Evolutionary conservation across 2,888 invertebrate genomes (phyloP), one percentile per base, ranked within the genome.

Genomic region (Idaea dimidiata): DNA sequence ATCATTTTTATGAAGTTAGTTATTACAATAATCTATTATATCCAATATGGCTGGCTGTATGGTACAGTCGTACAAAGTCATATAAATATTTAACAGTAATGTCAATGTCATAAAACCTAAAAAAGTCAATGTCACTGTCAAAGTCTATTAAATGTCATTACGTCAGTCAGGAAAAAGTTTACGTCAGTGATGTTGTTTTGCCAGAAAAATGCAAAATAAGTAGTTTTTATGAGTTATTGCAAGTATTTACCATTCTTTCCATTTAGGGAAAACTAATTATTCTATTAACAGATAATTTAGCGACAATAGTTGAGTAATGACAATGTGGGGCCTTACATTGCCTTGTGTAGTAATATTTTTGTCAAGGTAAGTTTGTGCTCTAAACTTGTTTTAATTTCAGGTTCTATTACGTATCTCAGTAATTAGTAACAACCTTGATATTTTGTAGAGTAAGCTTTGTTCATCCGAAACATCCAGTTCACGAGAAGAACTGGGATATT

Each of bases 401-500:
- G 43, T 43, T 43, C 14, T 14, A 7, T 14, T 43, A 14, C 14
- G 43, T 43, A 10, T 14, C 43, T 43, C 3, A 8, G 8, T 43
- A 43, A 14, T 43, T 14, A 43, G 0, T 43, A 43, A 43, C 43
- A 43, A 43, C 43, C 43, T 43, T 43, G 43, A 43, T 43, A 43
- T 10, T 0, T 59, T 62, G 60, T 17, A 71, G 66, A 57, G 31
- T 63, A 43, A 62, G 61, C 63, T 65, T 8, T 16, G 54, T 55
- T 17, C 63, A 58, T 8, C 61, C 59, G 56, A 59, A 63, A 18
- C 59, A 62, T 56, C 5, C 58, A 53, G 57, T 60, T 54, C 71
- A 81, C 57, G 69, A 68, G 14, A 72, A 90, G 56, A 90, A 94
- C 14, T 97, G 96, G 94, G 97, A 97, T 80, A 84, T 96, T 57